Conservation (phyloP, 2,113 vertebrate genomes). For the Amia ocellicauda region DNA sequence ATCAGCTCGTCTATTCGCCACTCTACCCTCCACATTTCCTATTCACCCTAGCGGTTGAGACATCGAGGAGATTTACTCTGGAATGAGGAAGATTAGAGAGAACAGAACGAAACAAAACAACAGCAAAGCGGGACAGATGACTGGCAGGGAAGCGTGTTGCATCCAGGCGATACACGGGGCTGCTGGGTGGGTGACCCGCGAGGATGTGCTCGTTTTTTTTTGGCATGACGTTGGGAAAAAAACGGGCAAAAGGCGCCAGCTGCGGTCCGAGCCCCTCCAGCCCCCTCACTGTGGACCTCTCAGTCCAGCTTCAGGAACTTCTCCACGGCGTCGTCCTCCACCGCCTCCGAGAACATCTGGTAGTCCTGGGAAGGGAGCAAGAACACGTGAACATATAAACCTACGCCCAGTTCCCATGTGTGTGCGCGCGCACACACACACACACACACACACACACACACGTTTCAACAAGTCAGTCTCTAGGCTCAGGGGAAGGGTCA, state of each 20-base stretch:
- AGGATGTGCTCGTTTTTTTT: conserved; percentile 55
- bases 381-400: not conserved
- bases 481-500: too few relatives aligned
- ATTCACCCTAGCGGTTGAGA: conserved; percentile 23
- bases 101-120: conserved; percentile 13
- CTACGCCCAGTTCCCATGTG: rapidly evolving
- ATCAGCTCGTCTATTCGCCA: conserved; percentile 43
- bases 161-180: conserved; percentile 9
- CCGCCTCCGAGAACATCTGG: conserved; percentile 84
- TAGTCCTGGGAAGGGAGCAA: conserved; percentile 69
- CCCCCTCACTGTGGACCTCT: conserved; percentile 33
- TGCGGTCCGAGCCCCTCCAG: conserved; percentile 40
- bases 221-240: conserved; percentile 51
- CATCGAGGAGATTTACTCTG: conserved; percentile 22
- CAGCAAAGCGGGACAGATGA: conserved; percentile 20
- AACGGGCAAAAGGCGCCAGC: conserved; percentile 44
- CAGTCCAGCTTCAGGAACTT: conserved; percentile 91
- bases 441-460: too few relatives aligned
- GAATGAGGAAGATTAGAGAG: conserved; percentile 17
- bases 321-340: conserved; percentile 84
- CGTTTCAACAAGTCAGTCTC: too few relatives aligned
- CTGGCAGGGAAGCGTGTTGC: conserved; percentile 24
- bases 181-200: conserved; percentile 23
- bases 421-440: too few relatives aligned
- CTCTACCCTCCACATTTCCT: not conserved